Conservation (phyloP, 2,888 invertebrate genomes). For the Antitype chi region DNA sequence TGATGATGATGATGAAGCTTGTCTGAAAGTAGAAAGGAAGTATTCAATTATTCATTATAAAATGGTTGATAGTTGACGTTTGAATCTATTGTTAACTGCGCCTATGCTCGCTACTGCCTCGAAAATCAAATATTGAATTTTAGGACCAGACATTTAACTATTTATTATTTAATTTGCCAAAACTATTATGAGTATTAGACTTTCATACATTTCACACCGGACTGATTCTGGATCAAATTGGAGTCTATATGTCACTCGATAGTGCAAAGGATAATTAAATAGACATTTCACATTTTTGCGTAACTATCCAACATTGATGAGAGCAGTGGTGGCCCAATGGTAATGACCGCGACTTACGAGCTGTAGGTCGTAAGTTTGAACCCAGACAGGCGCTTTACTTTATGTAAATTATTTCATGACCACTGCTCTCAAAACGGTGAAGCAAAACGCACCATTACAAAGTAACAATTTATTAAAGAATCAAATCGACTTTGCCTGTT, state of each 20-base stretch:
- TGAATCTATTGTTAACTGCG: neutral
- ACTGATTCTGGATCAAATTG: neutral
- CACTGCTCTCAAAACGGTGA: too few species aligned
- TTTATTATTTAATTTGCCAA: neutral
- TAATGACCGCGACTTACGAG: too few species aligned
- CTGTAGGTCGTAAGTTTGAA: too few species aligned
- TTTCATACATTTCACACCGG: neutral
- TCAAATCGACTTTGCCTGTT: constrained; percentile 1
- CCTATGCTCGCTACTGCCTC: neutral
- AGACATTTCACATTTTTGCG: too few species aligned
- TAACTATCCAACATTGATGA: neutral
- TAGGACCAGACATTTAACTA: neutral
- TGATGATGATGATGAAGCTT: too few species aligned
- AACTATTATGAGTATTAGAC: neutral
- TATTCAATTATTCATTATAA: neutral
- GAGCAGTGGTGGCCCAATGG: too few species aligned
- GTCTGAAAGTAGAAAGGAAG: neutral
- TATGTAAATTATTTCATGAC: too few species aligned
- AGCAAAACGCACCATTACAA: neutral
- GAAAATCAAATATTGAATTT: neutral
- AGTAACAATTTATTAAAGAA: constrained; percentile 8
- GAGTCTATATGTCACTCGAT: neutral
- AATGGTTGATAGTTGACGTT: neutral
- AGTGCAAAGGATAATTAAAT: neutral
- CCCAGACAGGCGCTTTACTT: too few species aligned